Evolutionary conservation across 2,888 invertebrate species (phyloP), one percentile per base, ranked within the genome.

Genomic region (Teinopalpus imperialis): DNA sequence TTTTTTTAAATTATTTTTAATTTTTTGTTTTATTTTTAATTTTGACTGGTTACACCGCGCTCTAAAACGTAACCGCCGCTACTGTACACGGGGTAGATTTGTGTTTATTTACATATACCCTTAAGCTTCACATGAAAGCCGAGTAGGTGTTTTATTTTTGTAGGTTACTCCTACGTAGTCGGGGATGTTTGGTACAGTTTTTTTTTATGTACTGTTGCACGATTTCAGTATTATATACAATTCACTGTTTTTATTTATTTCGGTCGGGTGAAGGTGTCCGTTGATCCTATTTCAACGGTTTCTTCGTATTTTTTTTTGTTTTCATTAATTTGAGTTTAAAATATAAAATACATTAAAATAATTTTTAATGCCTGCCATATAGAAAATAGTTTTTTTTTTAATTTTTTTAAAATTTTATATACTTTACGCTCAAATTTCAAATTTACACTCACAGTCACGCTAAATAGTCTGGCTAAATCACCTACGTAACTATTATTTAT

Each of bases 41-140:
- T 68, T 68, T 66, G 73, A 61, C 66, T 72, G 77, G 67, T 76
- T 57, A 77, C 81, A 81, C 81, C 69, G 80, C 81, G 81, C 82
- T 82, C 81, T 57, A 49, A 49, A 51, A 54, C 60, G 54, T 47
- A 43, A 52, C 49, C n/a, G n/a, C n/a, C n/a, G 54, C 55, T 37
- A 29, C 35, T 16, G 29, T 49, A 56, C 49, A 64, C 48, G 65
- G 69, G 63, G 64, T 60, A 68, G 61, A 56, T 56, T 59, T 61
- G 60, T 61, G 58, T 66, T 63, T 59, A 51, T 65, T 63, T 58
- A 59, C 57, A 3, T n/a, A n/a, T 56, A 58, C 55, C 59, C 56
- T 46, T 50, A 44, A 53, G 61, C 61, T 59, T 50, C 37, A 5
- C 34, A 27, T 29, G 43, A 49, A 43, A 29, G 45, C n/a, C 48